Percentiles rank a stretch among this genome's conserved stretches.
phyloP scores from a whole-genome alignment of 2,113 vertebrate genomes.

The Neodon shergylaensis region DNA sequence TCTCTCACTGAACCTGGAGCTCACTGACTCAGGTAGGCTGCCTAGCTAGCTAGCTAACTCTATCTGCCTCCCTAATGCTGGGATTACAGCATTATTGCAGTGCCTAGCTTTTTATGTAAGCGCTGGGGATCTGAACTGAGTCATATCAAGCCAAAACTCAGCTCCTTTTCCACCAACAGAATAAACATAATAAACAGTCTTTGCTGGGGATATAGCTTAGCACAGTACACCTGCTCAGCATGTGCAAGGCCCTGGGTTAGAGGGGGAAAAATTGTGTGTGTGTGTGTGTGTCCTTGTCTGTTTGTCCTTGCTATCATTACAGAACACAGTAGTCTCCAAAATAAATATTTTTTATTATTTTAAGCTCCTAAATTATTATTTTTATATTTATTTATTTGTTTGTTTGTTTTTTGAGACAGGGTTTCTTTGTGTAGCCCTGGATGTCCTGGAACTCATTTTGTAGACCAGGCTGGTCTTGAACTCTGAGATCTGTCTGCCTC shows the following conservation, averaged over 20 bases:
- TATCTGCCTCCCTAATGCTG: neutral
- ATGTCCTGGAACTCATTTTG: neutral
- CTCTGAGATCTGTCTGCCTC: neutral
- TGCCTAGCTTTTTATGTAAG: neutral
- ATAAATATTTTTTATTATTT: neutral
- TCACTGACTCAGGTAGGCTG: neutral
- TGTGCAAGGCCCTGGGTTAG: neutral
- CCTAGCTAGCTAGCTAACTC: neutral
- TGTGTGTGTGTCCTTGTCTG: too few species aligned
- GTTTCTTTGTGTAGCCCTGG: neutral
- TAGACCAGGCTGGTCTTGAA: neutral
- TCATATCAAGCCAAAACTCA: neutral
- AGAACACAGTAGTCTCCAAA: neutral
- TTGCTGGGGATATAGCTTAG: neutral
- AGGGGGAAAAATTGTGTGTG: too few species aligned
- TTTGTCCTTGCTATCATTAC: neutral
- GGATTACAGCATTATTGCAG: neutral
- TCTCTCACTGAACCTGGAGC: neutral
- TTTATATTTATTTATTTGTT: neutral
- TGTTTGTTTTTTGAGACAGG: neutral
- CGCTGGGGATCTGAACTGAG: neutral
- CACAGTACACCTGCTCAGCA: too few species aligned
- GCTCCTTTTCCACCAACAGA: neutral
- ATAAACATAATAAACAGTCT: neutral
- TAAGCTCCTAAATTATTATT: neutral